Evolutionary conservation across 2,797 vertebrate species (phyloP), one percentile per base, ranked within the genome.

Genomic region (Myioborus melanocephalus): DNA sequence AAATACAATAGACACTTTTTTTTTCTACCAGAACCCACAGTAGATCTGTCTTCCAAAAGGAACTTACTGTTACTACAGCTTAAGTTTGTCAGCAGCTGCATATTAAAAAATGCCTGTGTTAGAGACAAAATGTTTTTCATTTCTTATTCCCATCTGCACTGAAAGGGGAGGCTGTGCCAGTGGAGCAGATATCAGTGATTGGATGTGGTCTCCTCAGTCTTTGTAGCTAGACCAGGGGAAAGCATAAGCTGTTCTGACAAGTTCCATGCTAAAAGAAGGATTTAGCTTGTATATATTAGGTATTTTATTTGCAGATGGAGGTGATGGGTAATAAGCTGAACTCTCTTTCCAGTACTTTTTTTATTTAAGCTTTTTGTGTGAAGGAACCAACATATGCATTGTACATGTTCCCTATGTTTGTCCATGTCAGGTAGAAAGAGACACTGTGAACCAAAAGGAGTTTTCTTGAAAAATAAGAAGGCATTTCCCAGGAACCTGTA

Each of bases 61-160:
- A 89, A 57, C 30, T 71, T 56, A 49, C 44, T 68, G 80, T 71
- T 60, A 49, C 44, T 68, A 83, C 18, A 93, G 71, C 21, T 93
- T 79, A 93, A n/a, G n/a, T 92, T 90, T 83, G 75, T 70, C 73
- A 93, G 41, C 37, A 90, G 63, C 23, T 87, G 27, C 49, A 73
- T 81, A 94, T 91, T 88, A 89, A 93, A 90, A 95, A 93, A 82
- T 65, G 59, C 64, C 70, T 90, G 57, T 39, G 19, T 63, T 69
- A n/a, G 26, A 90, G 35, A 68, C 30, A 88, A 88, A 95, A 50
- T 73, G 34, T 34, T 95, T 90, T 82, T 57, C 53, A 73, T 77
- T 89, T 91, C 71, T 83, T 77, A 34, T 79, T 92, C 53, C 71
- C 43, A 53, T 37, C 78, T 92, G 83, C 70, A 84, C 18, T 32